Evolutionary conservation across 2,888 invertebrate species (phyloP), one percentile per base, ranked within the genome.

Genomic region (Epirrhoe alternata): DNA sequence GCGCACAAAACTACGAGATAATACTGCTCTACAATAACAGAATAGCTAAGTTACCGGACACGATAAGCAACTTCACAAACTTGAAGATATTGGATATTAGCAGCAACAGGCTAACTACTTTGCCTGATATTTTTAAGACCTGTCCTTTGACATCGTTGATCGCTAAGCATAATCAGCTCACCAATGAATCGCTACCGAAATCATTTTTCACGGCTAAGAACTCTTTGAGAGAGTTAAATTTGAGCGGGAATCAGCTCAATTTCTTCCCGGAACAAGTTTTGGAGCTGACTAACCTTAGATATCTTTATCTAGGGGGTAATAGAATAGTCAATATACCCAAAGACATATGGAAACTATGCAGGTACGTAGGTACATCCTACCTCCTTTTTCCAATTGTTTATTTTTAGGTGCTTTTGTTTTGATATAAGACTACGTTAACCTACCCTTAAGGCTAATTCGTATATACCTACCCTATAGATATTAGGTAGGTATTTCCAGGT

Each of bases 261-360:
- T 93, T 94, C 56, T 97, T 99, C 82, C 99, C 99, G 0, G 96
- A 96, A 77, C 98, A 98, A 90, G 92, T 99, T 61, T 94, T 98
- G 71, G 97, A 98, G 72, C 88, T 98, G 74, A 85, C 91, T 30
- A 94, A 95, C 59, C 93, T 99, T 53, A 96, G 95, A 85, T 97
- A 97, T 85, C 94, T 99, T 33, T 98, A 99, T 87, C 91, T 99
- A 75, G 99, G 99, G 45, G 97, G 97, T 42, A 99, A 99, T 90
- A 94, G 94, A 73, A 97, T 99, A 79, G 90, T 94, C 64, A 94
- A 94, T 72, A 95, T 99, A 79, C 96, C 97, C 61, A 96, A 96
- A 85, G 96, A 97, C 80, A 96, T 99, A 76, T 92, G 93, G 93
- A 94, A 92, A 81, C 76, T 94, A 61, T 87, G 78, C 80, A 88